These are phyloP conservation scores for Acanthosoma haemorrhoidale DNA, from an alignment of 2,888 invertebrate species.

Conservation along the genomic window DNA sequence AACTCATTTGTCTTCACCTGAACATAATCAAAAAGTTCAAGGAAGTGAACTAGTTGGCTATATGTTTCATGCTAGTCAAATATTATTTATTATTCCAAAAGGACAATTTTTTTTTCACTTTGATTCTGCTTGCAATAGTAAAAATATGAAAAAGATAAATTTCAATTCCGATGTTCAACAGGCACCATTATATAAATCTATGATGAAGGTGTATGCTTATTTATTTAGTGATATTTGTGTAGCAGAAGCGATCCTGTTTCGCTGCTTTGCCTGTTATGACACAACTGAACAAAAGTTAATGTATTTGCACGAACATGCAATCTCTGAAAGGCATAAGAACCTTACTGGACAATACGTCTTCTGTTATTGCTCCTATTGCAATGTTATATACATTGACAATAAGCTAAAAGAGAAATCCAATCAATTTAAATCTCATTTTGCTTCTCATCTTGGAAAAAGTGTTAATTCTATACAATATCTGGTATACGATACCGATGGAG, in stretches of 20 bases:
- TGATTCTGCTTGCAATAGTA: background rate
- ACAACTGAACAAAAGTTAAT: background rate
- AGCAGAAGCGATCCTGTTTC: background rate
- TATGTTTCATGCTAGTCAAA: conserved; percentile 20
- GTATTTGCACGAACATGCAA: background rate
- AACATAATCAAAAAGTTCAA: background rate
- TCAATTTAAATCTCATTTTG: conserved; percentile 8
- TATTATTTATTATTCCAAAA: conserved; percentile 13
- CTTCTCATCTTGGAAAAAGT: background rate
- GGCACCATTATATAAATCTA: background rate
- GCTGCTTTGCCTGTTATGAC: conserved; percentile 4
- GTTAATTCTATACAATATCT: background rate
- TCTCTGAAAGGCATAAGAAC: background rate
- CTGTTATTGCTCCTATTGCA: background rate
- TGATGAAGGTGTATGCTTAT: background rate
- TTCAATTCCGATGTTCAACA: background rate
- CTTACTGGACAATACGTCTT: background rate
- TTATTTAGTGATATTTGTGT: background rate
- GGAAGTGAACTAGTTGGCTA: conserved; percentile 4
- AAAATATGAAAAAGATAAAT: background rate
- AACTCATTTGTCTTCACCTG: background rate
- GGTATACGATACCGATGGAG: background rate
- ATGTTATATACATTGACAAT: conserved; percentile 13
- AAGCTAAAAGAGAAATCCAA: background rate
- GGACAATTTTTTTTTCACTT: conserved; percentile 5